Conservation (phyloP, 2,797 vertebrate genomes). For the Premnoplex brunnescens region DNA sequence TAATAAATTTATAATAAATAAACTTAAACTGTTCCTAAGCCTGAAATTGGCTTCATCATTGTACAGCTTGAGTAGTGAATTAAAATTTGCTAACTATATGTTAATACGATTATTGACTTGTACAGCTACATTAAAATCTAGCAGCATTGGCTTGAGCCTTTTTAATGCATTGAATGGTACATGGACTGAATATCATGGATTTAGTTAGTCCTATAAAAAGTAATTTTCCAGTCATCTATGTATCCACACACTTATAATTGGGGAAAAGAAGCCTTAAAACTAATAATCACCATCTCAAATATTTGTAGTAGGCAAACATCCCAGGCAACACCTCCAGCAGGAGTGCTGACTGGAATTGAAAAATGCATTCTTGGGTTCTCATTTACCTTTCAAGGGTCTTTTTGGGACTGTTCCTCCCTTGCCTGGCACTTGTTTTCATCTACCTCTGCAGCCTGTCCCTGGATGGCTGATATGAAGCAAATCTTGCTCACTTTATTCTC, state of each 20-base stretch:
- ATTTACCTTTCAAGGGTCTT: neutral
- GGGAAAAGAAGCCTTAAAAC: neutral
- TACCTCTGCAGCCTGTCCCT: neutral
- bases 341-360: neutral
- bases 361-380: neutral
- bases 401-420: neutral
- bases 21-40: neutral
- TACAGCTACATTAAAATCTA: neutral
- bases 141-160: neutral
- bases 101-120: neutral
- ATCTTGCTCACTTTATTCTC: neutral
- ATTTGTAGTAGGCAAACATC: neutral
- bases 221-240: neutral
- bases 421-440: neutral
- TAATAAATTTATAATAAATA: too few relatives aligned
- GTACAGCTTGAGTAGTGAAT: neutral
- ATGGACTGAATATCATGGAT: neutral
- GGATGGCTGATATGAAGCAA: neutral
- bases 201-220: neutral
- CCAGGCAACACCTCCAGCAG: neutral
- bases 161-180: neutral
- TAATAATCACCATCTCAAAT: neutral
- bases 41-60: neutral
- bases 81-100: neutral
- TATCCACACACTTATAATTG: neutral